A percentile compares a stretch with the other conserved stretches of the same genome.
These are phyloP conservation scores for Tupaia tana DNA, from an alignment of 2,113 vertebrate genomes.

Conservation along the genomic window DNA sequence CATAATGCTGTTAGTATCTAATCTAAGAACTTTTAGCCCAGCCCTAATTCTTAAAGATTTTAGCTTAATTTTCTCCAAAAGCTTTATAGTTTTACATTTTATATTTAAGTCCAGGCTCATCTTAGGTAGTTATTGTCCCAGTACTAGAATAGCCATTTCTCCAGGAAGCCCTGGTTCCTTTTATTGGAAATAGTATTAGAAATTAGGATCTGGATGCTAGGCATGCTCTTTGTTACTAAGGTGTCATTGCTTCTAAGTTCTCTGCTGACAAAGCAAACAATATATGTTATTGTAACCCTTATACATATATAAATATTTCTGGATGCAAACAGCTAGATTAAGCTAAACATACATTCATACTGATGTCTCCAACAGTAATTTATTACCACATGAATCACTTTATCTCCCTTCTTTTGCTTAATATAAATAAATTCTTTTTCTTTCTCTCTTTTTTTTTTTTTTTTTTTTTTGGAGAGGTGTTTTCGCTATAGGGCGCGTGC, in stretches of 20 bases:
- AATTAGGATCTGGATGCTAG: not conserved
- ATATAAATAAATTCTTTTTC: not conserved
- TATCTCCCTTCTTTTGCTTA: not conserved
- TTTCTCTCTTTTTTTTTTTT: too few relatives aligned
- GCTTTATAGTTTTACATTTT: constrained; percentile 17
- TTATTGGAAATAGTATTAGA: not conserved
- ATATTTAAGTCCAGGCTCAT: not conserved
- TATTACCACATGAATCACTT: not conserved
- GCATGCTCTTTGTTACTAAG: not conserved
- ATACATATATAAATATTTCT: not conserved
- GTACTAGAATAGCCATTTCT: not conserved
- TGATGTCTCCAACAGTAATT: not conserved
- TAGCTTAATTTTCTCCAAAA: not conserved
- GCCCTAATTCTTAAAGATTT: not conserved
- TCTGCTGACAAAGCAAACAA: not conserved
- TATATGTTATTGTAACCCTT: not conserved
- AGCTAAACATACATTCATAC: not conserved
- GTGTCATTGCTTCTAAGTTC: not conserved
- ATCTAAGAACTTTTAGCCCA: constrained; percentile 13
- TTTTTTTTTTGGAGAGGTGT: too few relatives aligned
- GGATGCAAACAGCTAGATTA: not conserved
- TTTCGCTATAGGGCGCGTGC: too few relatives aligned
- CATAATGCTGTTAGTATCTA: not conserved
- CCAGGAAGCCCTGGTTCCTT: not conserved
- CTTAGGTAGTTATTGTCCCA: not conserved